A percentile compares a stretch with the other conserved stretches of the same genome.
phyloP scores from a whole-genome alignment of 2,888 invertebrate species.

The Ypsolopha sequella region DNA sequence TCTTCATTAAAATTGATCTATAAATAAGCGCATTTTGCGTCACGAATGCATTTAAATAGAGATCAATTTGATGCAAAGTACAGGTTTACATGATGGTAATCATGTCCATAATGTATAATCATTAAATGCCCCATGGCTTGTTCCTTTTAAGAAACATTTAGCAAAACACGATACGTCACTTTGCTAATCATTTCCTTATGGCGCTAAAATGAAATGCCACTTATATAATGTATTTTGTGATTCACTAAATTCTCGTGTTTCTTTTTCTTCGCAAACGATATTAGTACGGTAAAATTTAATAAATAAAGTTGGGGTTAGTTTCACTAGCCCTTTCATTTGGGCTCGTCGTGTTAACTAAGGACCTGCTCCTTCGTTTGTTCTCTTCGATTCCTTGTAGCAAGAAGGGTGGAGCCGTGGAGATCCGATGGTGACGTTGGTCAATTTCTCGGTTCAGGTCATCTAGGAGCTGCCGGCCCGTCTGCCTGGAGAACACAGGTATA shows the following conservation, averaged over 20 bases:
- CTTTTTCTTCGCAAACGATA: too few relatives aligned
- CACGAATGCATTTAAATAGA: slow-evolving; percentile 38
- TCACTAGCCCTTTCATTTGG: slow-evolving; percentile 37
- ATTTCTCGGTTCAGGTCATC: slow-evolving; percentile 49
- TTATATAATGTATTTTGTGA: too few relatives aligned
- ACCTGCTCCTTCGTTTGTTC: slow-evolving; percentile 40
- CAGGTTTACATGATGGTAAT: slow-evolving; percentile 11
- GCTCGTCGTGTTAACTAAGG: slow-evolving; percentile 19
- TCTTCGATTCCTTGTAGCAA: slow-evolving; percentile 55
- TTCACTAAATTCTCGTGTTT: too few relatives aligned
- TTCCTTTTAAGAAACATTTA: too few relatives aligned
- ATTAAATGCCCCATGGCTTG: background rate
- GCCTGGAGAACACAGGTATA: slow-evolving; percentile 37
- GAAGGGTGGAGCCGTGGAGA: slow-evolving; percentile 42
- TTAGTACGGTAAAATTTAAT: slow-evolving; percentile 17
- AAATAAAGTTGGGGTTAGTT: slow-evolving; percentile 58
- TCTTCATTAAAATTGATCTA: slow-evolving; percentile 18
- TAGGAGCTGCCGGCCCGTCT: slow-evolving; percentile 63
- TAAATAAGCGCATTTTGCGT: slow-evolving; percentile 38
- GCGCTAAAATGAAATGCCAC: too few relatives aligned
- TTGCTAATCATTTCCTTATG: too few relatives aligned
- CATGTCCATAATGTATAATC: slow-evolving; percentile 6
- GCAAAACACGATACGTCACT: too few relatives aligned
- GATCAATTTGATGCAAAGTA: slow-evolving; percentile 24
- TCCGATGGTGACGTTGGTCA: slow-evolving; percentile 16